These are phyloP conservation scores for Euphydryas editha DNA, from an alignment of 2,888 invertebrate genomes.

Conservation along the genomic window DNA sequence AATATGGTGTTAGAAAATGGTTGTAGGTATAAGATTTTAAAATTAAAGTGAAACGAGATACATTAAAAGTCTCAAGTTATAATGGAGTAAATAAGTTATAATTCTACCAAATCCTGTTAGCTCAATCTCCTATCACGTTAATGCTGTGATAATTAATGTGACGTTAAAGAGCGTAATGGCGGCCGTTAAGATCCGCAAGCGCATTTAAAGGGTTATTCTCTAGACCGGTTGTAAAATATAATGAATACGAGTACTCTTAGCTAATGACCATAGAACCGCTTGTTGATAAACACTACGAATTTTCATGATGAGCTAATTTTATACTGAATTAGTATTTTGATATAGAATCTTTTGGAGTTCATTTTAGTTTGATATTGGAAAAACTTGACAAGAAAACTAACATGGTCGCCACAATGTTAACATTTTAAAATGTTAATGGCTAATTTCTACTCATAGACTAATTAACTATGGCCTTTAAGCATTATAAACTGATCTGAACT, in stretches of 20 bases:
- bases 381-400: too few species aligned
- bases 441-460: too few species aligned
- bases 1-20: not conserved
- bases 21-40: not conserved
- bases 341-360: too few species aligned
- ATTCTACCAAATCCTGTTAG: slow-evolving; percentile 38
- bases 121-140: slow-evolving; percentile 43
- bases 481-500: too few species aligned
- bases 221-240: slow-evolving; percentile 64
- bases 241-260: slow-evolving; percentile 50
- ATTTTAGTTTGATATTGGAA: too few species aligned
- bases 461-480: too few species aligned
- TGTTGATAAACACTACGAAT: slow-evolving; percentile 37
- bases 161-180: slow-evolving; percentile 58
- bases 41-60: slow-evolving; percentile 3
- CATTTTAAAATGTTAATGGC: too few species aligned
- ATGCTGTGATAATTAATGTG: slow-evolving; percentile 50
- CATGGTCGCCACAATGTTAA: too few species aligned
- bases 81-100: slow-evolving; percentile 17
- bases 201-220: slow-evolving; percentile 59
- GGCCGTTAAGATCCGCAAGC: slow-evolving; percentile 56
- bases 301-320: slow-evolving; percentile 15
- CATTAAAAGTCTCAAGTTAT: not conserved
- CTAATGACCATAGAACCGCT: slow-evolving; percentile 41
- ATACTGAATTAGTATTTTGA: not conserved